phyloP scores from a whole-genome alignment of 1,140 invertebrate genomes.

The Pissodes strobi region DNA sequence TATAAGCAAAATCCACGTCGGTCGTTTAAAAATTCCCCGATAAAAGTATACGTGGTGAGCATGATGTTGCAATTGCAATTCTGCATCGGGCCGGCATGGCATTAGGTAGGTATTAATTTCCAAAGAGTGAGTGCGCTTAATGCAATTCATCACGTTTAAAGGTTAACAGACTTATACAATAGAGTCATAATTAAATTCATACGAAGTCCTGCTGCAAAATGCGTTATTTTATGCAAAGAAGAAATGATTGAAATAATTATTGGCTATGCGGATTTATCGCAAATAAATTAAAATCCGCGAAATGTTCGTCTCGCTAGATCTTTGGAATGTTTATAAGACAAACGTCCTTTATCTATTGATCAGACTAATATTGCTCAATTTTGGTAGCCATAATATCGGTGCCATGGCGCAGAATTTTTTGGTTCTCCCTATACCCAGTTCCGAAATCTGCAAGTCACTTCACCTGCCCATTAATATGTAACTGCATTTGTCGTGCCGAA shows the following conservation, averaged over 20 bases:
- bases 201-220: constrained; percentile 22
- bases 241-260: too few relatives aligned
- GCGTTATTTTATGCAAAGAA: constrained; percentile 22
- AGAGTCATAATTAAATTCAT: constrained; percentile 30
- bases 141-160: constrained; percentile 31
- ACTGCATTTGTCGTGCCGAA: constrained; percentile 5
- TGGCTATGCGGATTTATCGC: too few relatives aligned
- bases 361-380: too few relatives aligned
- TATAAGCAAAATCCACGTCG: too few relatives aligned
- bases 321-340: too few relatives aligned
- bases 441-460: background rate
- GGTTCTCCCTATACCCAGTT: background rate
- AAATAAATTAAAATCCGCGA: too few relatives aligned
- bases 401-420: too few relatives aligned
- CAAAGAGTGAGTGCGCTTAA: constrained; percentile 13
- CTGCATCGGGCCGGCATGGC: background rate
- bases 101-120: constrained; percentile 10
- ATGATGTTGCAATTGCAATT: background rate
- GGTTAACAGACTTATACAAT: constrained; percentile 28
- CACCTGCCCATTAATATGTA: background rate
- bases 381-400: too few relatives aligned
- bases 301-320: too few relatives aligned
- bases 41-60: too few relatives aligned
- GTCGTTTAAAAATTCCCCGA: too few relatives aligned
- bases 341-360: too few relatives aligned